These are phyloP conservation scores for Andrena flavipes DNA, from an alignment of 2,888 invertebrate genomes.

Conservation along the genomic window DNA sequence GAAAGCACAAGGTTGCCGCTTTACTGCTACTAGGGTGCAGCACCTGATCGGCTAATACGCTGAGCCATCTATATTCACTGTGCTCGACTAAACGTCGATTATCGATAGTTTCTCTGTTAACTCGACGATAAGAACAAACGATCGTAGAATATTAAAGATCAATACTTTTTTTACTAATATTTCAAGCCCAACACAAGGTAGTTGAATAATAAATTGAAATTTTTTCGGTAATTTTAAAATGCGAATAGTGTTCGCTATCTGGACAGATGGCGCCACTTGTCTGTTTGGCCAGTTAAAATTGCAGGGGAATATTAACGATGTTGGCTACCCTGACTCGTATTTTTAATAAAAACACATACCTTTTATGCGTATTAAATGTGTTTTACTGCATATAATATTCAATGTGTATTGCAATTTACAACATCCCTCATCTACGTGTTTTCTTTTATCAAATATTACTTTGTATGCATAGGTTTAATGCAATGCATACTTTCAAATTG, in stretches of 20 bases:
- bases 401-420: background rate
- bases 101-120: background rate
- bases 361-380: background rate
- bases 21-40: slow-evolving; percentile 33
- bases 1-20: background rate
- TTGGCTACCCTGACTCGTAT: background rate
- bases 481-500: background rate
- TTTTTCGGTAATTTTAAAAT: background rate
- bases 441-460: background rate
- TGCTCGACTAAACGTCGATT: background rate
- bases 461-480: background rate
- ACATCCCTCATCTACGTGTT: background rate
- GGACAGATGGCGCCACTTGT: background rate
- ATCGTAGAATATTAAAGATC: too few species aligned
- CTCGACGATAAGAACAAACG: background rate
- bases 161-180: too few species aligned
- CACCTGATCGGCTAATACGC: slow-evolving; percentile 15
- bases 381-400: background rate
- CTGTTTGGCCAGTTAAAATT: background rate
- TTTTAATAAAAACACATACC: background rate
- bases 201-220: too few species aligned
- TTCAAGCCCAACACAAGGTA: too few species aligned
- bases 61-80: slow-evolving; percentile 20
- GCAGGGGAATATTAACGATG: background rate
- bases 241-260: background rate